A percentile compares a stretch with the other conserved stretches of the same genome.
These are phyloP conservation scores for Trissoscelio sp. DNA, from an alignment of 2,888 invertebrate species.

Conservation along the genomic window DNA sequence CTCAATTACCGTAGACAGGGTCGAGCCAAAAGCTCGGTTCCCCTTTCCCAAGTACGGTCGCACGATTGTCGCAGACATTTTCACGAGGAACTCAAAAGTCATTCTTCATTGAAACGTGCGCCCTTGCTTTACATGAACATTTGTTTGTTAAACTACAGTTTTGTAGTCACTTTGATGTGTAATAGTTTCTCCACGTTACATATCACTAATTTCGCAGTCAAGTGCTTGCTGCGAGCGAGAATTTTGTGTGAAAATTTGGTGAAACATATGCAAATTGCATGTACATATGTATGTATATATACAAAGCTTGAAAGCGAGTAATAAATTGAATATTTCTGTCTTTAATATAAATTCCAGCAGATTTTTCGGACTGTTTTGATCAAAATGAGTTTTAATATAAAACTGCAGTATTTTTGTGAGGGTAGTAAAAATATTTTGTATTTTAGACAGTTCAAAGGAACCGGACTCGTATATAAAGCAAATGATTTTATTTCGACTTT, in stretches of 20 bases:
- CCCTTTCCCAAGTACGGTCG: conserved; percentile 78
- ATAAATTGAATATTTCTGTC: too few species aligned
- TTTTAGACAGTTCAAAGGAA: too few species aligned
- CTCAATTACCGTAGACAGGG: conserved; percentile 78
- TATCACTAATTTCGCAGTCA: conserved; percentile 10
- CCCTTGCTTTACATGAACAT: conserved; percentile 26
- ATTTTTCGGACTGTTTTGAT: too few species aligned
- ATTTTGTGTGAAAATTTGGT: conserved; percentile 35
- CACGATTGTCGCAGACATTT: conserved; percentile 78
- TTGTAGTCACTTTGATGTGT: conserved; percentile 11
- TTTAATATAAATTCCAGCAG: too few species aligned
- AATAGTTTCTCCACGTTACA: conserved; percentile 9
- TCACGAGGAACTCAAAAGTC: conserved; percentile 76
- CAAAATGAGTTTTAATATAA: too few species aligned
- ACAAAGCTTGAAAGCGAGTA: too few species aligned
- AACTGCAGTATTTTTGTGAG: too few species aligned
- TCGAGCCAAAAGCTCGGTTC: conserved; percentile 77
- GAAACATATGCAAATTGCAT: not conserved
- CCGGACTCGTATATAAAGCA: too few species aligned
- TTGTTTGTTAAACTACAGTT: conserved; percentile 9
- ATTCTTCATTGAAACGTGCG: conserved; percentile 71
- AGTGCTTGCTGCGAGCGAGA: conserved; percentile 11
- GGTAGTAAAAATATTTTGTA: too few species aligned
- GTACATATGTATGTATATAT: not conserved
- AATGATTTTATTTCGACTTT: too few species aligned